A percentile compares a stretch with the other conserved stretches of the same genome.
Evolutionary conservation across 2,888 invertebrate genomes (phyloP).

Genomic region (Corbicula japonica): DNA sequence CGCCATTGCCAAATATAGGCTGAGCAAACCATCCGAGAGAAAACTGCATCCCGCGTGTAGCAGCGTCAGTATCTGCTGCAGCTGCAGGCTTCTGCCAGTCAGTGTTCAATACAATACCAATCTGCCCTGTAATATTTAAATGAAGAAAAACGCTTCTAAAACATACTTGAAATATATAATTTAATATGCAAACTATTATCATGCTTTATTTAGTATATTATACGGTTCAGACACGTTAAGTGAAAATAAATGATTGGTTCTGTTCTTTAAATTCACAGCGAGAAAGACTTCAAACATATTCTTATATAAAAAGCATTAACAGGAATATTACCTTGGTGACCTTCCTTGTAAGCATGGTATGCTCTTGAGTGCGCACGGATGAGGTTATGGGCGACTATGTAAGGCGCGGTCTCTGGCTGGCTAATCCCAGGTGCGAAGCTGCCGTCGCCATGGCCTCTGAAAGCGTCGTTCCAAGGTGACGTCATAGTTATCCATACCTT

Average conservation of each 20-base stretch:
- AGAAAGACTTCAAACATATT: neutral
- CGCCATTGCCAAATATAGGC: conserved; percentile 85
- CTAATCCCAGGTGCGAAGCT: conserved; percentile 73
- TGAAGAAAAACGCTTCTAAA: conserved; percentile 5
- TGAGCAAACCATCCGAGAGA: conserved; percentile 83
- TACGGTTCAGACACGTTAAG: too few relatives aligned
- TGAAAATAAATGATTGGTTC: too few relatives aligned
- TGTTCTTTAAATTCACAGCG: neutral
- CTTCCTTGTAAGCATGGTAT: conserved; percentile 87
- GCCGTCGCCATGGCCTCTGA: conserved; percentile 75
- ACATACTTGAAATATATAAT: too few relatives aligned
- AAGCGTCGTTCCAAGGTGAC: conserved; percentile 88
- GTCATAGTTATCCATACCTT: conserved; percentile 92
- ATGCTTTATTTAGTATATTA: too few relatives aligned
- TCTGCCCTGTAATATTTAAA: conserved; percentile 62
- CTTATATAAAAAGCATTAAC: neutral
- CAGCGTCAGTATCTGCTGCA: conserved; percentile 64
- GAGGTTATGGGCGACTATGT: conserved; percentile 90
- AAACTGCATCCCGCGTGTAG: conserved; percentile 70
- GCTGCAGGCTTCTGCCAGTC: conserved; percentile 67
- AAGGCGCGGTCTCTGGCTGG: conserved; percentile 86
- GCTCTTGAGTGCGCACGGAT: conserved; percentile 90
- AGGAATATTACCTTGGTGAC: conserved; percentile 74
- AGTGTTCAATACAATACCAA: conserved; percentile 77
- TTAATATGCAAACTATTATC: too few relatives aligned